Percentiles rank a stretch among this genome's conserved stretches.
These are phyloP conservation scores for Hymenopus coronatus DNA, from an alignment of 2,888 invertebrate species.

Conservation along the genomic window DNA sequence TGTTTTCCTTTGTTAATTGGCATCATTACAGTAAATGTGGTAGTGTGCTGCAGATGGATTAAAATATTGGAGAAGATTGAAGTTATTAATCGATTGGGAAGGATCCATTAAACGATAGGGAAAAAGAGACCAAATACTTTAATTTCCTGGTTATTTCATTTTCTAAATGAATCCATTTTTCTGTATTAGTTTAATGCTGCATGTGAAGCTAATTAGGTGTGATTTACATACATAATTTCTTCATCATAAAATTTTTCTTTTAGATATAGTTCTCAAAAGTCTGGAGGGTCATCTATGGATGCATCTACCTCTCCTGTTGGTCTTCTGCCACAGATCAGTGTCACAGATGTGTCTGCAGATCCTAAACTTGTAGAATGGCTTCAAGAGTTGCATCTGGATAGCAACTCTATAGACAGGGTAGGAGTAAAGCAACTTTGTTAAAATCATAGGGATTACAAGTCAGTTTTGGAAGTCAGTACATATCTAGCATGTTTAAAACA, in stretches of 20 bases:
- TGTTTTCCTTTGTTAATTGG: too few species aligned
- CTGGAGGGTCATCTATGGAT: constrained; percentile 34
- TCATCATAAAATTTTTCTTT: not conserved
- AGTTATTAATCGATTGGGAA: too few species aligned
- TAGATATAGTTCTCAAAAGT: constrained; percentile 24
- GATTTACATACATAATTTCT: not conserved
- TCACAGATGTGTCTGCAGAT: constrained; percentile 46
- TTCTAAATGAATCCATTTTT: too few species aligned
- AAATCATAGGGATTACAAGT: not conserved
- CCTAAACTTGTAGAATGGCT: constrained; percentile 70
- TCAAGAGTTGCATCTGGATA: constrained; percentile 64
- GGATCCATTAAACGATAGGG: too few species aligned
- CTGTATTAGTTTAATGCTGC: too few species aligned
- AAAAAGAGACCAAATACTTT: too few species aligned
- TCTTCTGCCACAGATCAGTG: constrained; percentile 43
- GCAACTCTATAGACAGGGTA: constrained; percentile 62
- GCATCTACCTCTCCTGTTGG: constrained; percentile 32
- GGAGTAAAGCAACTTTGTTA: constrained; percentile 8
- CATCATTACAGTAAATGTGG: too few species aligned
- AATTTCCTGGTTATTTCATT: too few species aligned
- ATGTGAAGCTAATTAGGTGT: too few species aligned
- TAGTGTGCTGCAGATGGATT: too few species aligned
- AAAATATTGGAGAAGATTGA: too few species aligned
- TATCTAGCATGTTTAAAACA: not conserved
- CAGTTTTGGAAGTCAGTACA: too few species aligned